These are phyloP conservation scores for Zootermopsis nevadensis DNA, from an alignment of 2,888 invertebrate species.

Conservation along the genomic window DNA sequence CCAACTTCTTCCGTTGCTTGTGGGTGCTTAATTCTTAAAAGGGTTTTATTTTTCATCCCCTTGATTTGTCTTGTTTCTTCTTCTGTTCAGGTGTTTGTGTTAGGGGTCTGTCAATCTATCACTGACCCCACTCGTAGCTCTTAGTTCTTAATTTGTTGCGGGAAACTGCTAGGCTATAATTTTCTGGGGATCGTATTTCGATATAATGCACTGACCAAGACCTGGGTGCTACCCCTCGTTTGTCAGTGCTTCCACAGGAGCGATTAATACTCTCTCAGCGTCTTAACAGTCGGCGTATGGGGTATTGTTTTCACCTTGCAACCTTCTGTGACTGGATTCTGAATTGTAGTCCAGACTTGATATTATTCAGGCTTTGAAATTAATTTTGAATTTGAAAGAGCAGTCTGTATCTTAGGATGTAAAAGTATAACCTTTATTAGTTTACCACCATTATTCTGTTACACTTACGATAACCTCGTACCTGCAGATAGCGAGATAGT, in stretches of 20 bases:
- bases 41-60: slow-evolving; percentile 34
- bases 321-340: neutral
- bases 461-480: too few species aligned
- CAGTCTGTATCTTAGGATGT: too few species aligned
- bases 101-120: slow-evolving; percentile 32
- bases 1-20: neutral
- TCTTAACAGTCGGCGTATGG: neutral
- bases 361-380: too few species aligned
- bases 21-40: slow-evolving; percentile 35
- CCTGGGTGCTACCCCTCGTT: neutral
- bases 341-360: neutral
- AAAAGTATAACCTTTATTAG: too few species aligned
- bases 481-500: too few species aligned
- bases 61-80: slow-evolving; percentile 15
- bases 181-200: slow-evolving; percentile 27
- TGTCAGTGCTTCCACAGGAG: slow-evolving; percentile 10
- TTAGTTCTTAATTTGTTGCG: slow-evolving; percentile 28
- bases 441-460: too few species aligned
- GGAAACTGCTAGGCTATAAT: slow-evolving; percentile 20
- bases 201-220: neutral
- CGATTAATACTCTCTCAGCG: neutral
- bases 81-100: slow-evolving; percentile 28
- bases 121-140: neutral
- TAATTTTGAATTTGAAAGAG: too few species aligned
- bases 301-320: neutral